Base-by-base conservation (phyloP, 2,797 vertebrate genomes). In the Cephalopachus bancanus region DNA sequence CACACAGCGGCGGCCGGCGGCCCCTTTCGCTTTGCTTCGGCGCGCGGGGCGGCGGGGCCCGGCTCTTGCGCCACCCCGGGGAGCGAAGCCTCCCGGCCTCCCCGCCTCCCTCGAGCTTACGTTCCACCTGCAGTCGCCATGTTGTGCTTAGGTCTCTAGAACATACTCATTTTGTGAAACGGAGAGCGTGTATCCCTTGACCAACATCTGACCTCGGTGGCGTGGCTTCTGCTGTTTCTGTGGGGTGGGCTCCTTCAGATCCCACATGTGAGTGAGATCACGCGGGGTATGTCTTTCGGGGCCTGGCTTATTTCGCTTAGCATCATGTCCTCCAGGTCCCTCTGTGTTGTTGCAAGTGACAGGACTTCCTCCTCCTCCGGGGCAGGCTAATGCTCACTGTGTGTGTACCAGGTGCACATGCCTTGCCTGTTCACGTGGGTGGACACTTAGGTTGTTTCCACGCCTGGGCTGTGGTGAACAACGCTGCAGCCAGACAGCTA, bases 11-110 rank as follows among this genome's bases (percentile, higher is more conserved):
- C 37, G 37, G 37, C 37, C 37, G 37, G 37, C 37, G 37, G 37
- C 37, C 37, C 87, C 96, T 97, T 97, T 97, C 96, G 59, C 94
- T 97, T 97, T 75, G 96, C 33, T 94, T 96, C 19, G 55, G n/a
- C n/a, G n/a, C n/a, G n/a, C n/a, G n/a, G n/a, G n/a, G n/a, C n/a
- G n/a, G n/a, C n/a, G n/a, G n/a, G n/a, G n/a, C n/a, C n/a, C n/a
- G n/a, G n/a, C n/a, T n/a, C n/a, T 37, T 37, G 37, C 37, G 37
- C 80, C 51, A 24, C 60, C 5, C 69, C 37, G 10, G 37, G 15
- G 80, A 67, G 24, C 51, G 28, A 64, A 64, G 16, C 22, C 1
- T 30, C n/a, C 26, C 1, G 2, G 37, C 37, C 37, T 37, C 37
- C 37, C 37, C 37, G 37, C 37, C 37, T 37, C 37, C 37, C 37